Evolutionary conservation across 2,888 invertebrate species (phyloP).

Genomic region (Iphiclides podalirius): DNA sequence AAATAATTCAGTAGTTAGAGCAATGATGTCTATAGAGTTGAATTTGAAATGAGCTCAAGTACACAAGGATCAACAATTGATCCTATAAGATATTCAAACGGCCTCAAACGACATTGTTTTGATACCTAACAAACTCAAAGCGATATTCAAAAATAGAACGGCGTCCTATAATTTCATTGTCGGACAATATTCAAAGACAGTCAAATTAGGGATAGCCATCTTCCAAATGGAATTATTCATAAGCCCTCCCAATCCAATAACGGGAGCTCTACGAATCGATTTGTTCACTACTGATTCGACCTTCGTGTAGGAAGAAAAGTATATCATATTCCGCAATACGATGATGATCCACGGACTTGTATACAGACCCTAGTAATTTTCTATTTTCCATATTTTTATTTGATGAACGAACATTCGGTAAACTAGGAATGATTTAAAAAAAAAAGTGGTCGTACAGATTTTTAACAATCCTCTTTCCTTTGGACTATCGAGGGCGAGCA

Average conservation of each 20-base stretch:
- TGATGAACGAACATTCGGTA: too few relatives aligned
- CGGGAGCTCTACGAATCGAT: slow-evolving; percentile 14
- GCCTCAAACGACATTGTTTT: slow-evolving; percentile 9
- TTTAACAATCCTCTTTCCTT: too few relatives aligned
- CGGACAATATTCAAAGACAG: slow-evolving; percentile 20
- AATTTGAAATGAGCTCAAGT: not conserved
- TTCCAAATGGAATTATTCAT: slow-evolving; percentile 22
- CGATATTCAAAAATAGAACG: slow-evolving; percentile 12
- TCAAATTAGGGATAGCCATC: slow-evolving; percentile 20
- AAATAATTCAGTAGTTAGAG: too few relatives aligned
- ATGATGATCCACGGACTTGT: too few relatives aligned
- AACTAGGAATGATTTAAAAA: too few relatives aligned
- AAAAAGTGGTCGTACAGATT: too few relatives aligned
- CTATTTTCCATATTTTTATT: too few relatives aligned
- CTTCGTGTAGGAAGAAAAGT: not conserved
- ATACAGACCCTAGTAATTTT: too few relatives aligned
- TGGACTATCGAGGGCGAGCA: too few relatives aligned
- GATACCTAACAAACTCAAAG: slow-evolving; percentile 1
- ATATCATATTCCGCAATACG: not conserved
- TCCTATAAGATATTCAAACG: slow-evolving; percentile 3
- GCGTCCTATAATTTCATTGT: slow-evolving; percentile 19
- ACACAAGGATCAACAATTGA: not conserved
- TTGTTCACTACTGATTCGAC: slow-evolving; percentile 9
- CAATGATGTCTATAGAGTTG: too few relatives aligned
- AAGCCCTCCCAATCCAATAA: slow-evolving; percentile 16